These are phyloP conservation scores for Oncorhynchus tshawytscha DNA, from an alignment of 2,113 vertebrate species.

Conservation along the genomic window DNA sequence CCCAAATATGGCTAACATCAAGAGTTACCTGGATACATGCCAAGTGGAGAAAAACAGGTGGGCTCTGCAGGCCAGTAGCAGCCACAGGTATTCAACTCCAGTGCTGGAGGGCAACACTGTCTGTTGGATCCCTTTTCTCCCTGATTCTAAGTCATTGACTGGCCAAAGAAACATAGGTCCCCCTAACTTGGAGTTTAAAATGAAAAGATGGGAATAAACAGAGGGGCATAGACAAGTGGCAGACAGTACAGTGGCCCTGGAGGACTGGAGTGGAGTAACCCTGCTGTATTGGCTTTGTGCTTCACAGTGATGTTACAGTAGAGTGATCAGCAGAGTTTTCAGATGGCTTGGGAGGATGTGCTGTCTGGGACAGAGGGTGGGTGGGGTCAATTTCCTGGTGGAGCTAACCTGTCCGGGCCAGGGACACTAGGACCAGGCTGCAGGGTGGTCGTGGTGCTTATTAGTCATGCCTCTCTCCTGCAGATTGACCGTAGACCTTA, in stretches of 20 bases:
- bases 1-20: not conserved
- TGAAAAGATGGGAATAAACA: not conserved
- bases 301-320: constrained; percentile 10
- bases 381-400: not conserved
- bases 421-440: not conserved
- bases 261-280: not conserved
- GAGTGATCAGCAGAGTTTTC: not conserved
- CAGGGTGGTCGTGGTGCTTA: not conserved
- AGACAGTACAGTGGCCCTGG: not conserved
- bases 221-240: not conserved
- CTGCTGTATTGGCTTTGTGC: not conserved
- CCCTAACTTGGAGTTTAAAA: not conserved
- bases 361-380: not conserved
- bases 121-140: not conserved
- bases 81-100: not conserved
- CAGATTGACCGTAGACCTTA: constrained; percentile 42
- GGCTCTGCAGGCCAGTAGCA: not conserved
- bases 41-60: not conserved
- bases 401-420: not conserved
- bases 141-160: not conserved
- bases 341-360: not conserved
- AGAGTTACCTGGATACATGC: not conserved
- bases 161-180: not conserved
- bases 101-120: not conserved
- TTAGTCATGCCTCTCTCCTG: constrained; percentile 66